phyloP scores from a whole-genome alignment of 2,797 vertebrate species.

The Sandelia bainsii region DNA sequence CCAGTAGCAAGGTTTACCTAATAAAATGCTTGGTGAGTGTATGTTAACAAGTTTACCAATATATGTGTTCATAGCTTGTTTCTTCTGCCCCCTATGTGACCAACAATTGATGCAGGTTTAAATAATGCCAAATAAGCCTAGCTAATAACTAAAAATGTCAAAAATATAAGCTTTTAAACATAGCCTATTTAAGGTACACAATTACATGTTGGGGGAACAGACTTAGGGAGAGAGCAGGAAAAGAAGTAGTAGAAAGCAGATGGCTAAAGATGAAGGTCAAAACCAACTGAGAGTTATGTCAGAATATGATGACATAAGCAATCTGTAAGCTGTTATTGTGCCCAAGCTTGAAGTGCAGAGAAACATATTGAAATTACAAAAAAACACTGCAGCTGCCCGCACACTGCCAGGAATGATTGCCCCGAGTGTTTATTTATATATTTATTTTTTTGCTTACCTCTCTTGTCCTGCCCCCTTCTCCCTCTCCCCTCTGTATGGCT shows the following conservation, averaged over 20 bases:
- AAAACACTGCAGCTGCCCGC: slow-evolving; percentile 86
- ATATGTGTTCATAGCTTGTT: no score
- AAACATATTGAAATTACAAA: slow-evolving; percentile 97
- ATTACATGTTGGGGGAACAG: slow-evolving; percentile 38
- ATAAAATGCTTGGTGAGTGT: no score
- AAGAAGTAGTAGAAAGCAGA: slow-evolving; percentile 88
- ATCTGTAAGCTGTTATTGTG: slow-evolving; percentile 98
- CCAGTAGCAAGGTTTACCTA: no score
- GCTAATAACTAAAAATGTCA: slow-evolving; percentile 11
- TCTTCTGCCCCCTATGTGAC: no score
- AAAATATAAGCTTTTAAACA: slow-evolving; percentile 14
- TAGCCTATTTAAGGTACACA: slow-evolving; percentile 26
- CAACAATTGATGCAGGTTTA: no score
- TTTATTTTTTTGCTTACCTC: slow-evolving; percentile 56
- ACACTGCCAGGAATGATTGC: slow-evolving; percentile 93
- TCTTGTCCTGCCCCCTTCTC: slow-evolving; percentile 53
- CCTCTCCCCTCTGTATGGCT: slow-evolving; percentile 83
- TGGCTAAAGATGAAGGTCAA: slow-evolving; percentile 97
- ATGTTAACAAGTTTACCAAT: background rate
- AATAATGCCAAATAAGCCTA: background rate
- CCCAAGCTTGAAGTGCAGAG: slow-evolving; percentile 93
- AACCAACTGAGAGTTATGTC: slow-evolving; percentile 98
- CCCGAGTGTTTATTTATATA: slow-evolving; percentile 85
- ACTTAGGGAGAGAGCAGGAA: slow-evolving; percentile 47
- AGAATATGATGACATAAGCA: slow-evolving; percentile 98